Conservation (phyloP, 1,140 invertebrate species). For the Drosophila sproati region DNA sequence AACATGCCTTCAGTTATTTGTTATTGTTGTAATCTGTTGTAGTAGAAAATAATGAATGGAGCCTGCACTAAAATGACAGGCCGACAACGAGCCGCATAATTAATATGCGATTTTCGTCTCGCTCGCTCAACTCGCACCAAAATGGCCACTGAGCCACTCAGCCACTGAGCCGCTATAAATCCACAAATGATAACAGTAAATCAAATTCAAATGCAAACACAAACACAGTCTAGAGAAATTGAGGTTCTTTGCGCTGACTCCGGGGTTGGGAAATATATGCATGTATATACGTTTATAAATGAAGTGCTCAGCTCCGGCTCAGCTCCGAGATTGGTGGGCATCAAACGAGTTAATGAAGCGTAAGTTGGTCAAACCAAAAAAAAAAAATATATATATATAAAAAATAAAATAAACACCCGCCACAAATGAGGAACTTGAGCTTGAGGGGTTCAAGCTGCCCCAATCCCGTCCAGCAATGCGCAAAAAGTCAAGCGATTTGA, state of each 20-base stretch:
- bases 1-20: slow-evolving; percentile 50
- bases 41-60: slow-evolving; percentile 53
- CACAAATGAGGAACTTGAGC: slow-evolving; percentile 12
- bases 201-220: slow-evolving; percentile 60
- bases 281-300: slow-evolving; percentile 35
- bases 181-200: slow-evolving; percentile 69
- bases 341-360: slow-evolving; percentile 77
- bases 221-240: background rate
- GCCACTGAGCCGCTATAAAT: slow-evolving; percentile 52
- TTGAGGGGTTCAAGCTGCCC: slow-evolving; percentile 4
- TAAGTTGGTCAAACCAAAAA: slow-evolving; percentile 25
- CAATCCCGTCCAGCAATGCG: slow-evolving; percentile 13
- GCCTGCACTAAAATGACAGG: slow-evolving; percentile 40
- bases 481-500: slow-evolving; percentile 77
- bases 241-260: background rate
- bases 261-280: background rate
- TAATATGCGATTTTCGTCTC: slow-evolving; percentile 68
- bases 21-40: slow-evolving; percentile 18
- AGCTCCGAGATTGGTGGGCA: slow-evolving; percentile 24
- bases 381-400: background rate
- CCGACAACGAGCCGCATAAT: slow-evolving; percentile 57
- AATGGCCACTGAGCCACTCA: slow-evolving; percentile 23
- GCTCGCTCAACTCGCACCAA: slow-evolving; percentile 10
- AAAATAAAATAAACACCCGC: background rate
- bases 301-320: slow-evolving; percentile 22